Percentiles rank a stretch among this genome's conserved stretches.
phyloP scores from a whole-genome alignment of 1,140 invertebrate species.

The Orius insidiosus region DNA sequence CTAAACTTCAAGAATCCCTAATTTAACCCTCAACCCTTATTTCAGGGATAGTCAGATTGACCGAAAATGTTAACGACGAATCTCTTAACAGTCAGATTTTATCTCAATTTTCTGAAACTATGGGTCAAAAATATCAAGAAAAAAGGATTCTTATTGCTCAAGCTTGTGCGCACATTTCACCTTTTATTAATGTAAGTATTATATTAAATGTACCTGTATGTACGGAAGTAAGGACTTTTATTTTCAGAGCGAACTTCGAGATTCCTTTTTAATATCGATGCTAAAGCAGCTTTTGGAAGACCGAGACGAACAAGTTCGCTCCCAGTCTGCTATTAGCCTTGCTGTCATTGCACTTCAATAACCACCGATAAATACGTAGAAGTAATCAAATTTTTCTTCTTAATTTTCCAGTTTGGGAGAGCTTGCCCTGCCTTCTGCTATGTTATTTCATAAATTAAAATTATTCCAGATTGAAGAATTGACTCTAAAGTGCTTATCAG shows the following conservation, averaged over 20 bases:
- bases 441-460: no score
- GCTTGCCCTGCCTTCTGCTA: no score
- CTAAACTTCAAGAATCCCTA: no score
- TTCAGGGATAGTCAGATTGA: constrained; percentile 42
- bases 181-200: constrained; percentile 46
- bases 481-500: constrained; percentile 33
- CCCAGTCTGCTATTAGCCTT: constrained; percentile 42
- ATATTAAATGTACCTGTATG: constrained; percentile 1
- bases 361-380: constrained; percentile 43
- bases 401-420: no score
- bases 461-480: constrained; percentile 36
- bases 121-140: constrained; percentile 53
- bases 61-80: constrained; percentile 31
- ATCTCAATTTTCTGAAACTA: constrained; percentile 63
- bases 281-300: constrained; percentile 58
- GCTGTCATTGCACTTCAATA: constrained; percentile 33
- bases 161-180: constrained; percentile 49
- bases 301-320: constrained; percentile 43
- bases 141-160: constrained; percentile 51
- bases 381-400: constrained; percentile 26
- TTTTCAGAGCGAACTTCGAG: constrained; percentile 41
- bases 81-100: constrained; percentile 48
- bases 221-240: constrained; percentile 23
- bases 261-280: constrained; percentile 55
- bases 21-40: no score